Percentiles rank a stretch among this genome's conserved stretches.
These are phyloP conservation scores for Exaiptasia diaphana DNA, from an alignment of 64 coral and sea anemone species.

Conservation along the genomic window DNA sequence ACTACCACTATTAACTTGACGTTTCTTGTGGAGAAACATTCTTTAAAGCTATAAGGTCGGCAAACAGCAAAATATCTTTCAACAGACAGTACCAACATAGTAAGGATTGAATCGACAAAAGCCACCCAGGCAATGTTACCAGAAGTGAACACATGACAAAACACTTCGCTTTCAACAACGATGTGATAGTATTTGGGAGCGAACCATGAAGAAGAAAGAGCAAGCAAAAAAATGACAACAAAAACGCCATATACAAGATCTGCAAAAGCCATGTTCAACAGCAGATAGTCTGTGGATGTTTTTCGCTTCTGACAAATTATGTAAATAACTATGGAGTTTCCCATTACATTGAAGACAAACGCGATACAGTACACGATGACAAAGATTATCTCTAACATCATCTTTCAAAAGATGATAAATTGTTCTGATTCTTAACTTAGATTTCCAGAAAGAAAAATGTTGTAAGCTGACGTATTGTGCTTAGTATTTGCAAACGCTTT, in stretches of 20 bases:
- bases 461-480: too few relatives aligned
- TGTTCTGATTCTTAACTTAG: too few relatives aligned
- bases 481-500: too few relatives aligned
- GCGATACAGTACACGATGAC: neutral
- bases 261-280: conserved; percentile 5
- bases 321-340: conserved; percentile 8
- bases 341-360: neutral
- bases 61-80: conserved; percentile 7
- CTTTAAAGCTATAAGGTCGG: neutral
- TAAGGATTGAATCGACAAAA: neutral
- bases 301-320: neutral
- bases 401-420: too few relatives aligned
- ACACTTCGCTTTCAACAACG: too few relatives aligned
- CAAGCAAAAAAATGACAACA: neutral
- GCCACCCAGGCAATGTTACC: too few relatives aligned
- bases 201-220: too few relatives aligned
- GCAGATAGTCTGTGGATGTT: conserved; percentile 8
- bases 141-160: too few relatives aligned
- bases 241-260: neutral
- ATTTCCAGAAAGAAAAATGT: too few relatives aligned
- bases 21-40: neutral
- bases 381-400: too few relatives aligned
- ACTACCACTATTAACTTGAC: neutral
- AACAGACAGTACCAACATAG: neutral
- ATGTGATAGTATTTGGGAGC: too few relatives aligned